Percentiles rank a stretch among this genome's conserved stretches.
phyloP scores from a whole-genome alignment of 1,140 invertebrate species.

The Bombus balteatus region DNA sequence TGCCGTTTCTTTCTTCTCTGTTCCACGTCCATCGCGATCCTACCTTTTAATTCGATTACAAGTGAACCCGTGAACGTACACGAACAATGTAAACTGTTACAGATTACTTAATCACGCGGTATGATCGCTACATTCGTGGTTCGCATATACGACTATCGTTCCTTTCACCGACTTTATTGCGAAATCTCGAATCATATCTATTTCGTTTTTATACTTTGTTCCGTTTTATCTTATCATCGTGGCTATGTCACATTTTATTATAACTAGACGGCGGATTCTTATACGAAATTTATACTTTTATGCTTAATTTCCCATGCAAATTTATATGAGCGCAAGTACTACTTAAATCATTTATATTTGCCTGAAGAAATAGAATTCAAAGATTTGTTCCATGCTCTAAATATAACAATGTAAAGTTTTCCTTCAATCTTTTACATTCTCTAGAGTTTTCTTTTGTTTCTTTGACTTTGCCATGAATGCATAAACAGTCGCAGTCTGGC shows the following conservation, averaged over 20 bases:
- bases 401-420: too few species aligned
- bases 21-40: slow-evolving; percentile 1
- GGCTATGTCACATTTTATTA: too few species aligned
- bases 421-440: too few species aligned
- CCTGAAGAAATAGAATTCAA: too few species aligned
- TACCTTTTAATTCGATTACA: slow-evolving; percentile 42
- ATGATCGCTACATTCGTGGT: slow-evolving; percentile 42
- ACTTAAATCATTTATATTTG: too few species aligned
- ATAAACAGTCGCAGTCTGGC: too few species aligned
- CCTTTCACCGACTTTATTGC: background rate
- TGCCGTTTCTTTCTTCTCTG: slow-evolving; percentile 18
- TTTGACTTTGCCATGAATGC: too few species aligned
- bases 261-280: background rate
- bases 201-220: background rate
- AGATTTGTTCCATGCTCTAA: too few species aligned
- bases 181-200: background rate
- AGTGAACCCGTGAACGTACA: slow-evolving; percentile 35
- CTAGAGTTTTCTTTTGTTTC: too few species aligned
- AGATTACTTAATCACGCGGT: slow-evolving; percentile 52
- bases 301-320: background rate
- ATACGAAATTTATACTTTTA: background rate
- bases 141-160: slow-evolving; percentile 23
- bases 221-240: background rate
- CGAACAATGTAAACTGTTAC: slow-evolving; percentile 43
- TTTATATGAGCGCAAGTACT: background rate